Percentiles rank a stretch among this genome's conserved stretches.
phyloP scores from a whole-genome alignment of 2,797 vertebrate species.

The Girardinus metallicus region DNA sequence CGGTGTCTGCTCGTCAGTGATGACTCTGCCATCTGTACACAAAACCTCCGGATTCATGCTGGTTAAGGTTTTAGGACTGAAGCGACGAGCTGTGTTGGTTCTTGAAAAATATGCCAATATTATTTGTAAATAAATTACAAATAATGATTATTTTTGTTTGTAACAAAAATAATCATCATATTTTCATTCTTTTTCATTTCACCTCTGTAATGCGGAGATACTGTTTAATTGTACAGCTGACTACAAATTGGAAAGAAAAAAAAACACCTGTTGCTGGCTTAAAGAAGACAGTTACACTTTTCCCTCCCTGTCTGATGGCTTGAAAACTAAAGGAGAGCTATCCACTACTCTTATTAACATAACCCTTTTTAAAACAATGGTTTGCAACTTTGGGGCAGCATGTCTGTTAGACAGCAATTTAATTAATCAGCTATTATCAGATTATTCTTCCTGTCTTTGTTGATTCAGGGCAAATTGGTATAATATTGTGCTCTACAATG shows the following conservation, averaged over 20 bases:
- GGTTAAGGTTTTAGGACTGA: not conserved
- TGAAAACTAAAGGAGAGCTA: not conserved
- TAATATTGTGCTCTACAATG: not conserved
- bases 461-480: not conserved
- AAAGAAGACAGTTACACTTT: not conserved
- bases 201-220: not conserved
- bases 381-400: not conserved
- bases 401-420: not conserved
- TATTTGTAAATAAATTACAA: not conserved
- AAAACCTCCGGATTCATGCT: not conserved
- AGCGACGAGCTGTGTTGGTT: not conserved
- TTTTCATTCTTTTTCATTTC: not conserved
- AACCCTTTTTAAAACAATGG: not conserved
- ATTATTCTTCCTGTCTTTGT: not conserved
- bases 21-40: not conserved
- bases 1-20: constrained; percentile 9
- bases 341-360: not conserved
- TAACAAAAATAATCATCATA: not conserved
- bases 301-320: not conserved
- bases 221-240: not conserved
- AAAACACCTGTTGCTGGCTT: not conserved
- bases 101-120: not conserved
- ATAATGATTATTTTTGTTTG: too few relatives aligned
- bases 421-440: not conserved
- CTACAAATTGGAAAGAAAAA: not conserved